Conservation (phyloP, 2,113 vertebrate genomes). For the Paramormyrops kingsleyae region DNA sequence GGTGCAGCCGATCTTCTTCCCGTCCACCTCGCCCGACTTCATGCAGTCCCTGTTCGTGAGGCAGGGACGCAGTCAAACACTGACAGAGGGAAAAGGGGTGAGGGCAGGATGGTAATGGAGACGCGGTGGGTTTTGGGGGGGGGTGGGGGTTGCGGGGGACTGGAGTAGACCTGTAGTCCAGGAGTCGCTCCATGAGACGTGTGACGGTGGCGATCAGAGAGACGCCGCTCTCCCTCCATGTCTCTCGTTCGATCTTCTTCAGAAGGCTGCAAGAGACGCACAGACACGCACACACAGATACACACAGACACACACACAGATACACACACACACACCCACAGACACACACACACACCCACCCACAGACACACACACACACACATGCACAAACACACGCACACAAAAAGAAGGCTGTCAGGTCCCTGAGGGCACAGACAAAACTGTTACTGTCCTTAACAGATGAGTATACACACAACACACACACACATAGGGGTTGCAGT, state of each 20-base stretch:
- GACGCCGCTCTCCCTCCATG: slow-evolving; percentile 96
- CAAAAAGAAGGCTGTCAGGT: slow-evolving; percentile 24
- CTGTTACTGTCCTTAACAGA: neutral
- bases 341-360: too few species aligned
- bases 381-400: slow-evolving; percentile 23
- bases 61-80: slow-evolving; percentile 34
- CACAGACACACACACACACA: too few species aligned
- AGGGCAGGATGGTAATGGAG: neutral
- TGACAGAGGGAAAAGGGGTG: neutral
- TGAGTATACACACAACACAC: neutral
- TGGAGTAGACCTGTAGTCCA: slow-evolving; percentile 74
- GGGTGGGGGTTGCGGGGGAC: too few species aligned
- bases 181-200: slow-evolving; percentile 90
- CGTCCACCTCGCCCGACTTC: slow-evolving; percentile 95
- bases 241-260: slow-evolving; percentile 99
- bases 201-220: slow-evolving; percentile 95
- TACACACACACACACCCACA: neutral
- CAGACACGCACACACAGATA: neutral
- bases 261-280: slow-evolving; percentile 74
- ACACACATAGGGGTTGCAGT: neutral
- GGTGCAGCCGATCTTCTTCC: slow-evolving; percentile 96
- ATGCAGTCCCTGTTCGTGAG: slow-evolving; percentile 80
- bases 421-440: neutral
- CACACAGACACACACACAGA: slow-evolving; percentile 3
- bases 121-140: too few species aligned